phyloP scores from a whole-genome alignment of 2,113 vertebrate genomes.

The Steatornis caripensis region DNA sequence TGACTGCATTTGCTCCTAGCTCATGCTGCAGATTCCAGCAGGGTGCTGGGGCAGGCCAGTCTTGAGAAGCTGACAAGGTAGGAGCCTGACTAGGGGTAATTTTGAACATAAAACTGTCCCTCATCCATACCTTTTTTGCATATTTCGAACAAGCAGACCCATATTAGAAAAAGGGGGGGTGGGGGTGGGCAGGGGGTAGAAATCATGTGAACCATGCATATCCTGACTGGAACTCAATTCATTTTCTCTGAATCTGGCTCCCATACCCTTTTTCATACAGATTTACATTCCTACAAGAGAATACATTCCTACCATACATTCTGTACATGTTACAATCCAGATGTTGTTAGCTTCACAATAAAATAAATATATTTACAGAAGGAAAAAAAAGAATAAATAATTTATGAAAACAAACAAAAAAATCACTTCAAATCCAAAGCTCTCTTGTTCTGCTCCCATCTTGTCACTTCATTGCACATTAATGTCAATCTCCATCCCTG shows the following conservation, averaged over 20 bases:
- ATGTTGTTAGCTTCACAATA: constrained; percentile 91
- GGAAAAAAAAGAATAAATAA: constrained; percentile 96
- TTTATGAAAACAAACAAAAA: constrained; percentile 66
- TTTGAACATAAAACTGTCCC: constrained; percentile 59
- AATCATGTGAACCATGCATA: constrained; percentile 45
- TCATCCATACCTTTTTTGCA: constrained; percentile 65
- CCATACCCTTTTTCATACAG: constrained; percentile 78
- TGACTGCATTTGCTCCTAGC: background rate
- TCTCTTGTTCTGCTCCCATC: constrained; percentile 78
- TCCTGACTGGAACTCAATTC: constrained; percentile 46
- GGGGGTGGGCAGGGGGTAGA: background rate
- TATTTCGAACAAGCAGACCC: constrained; percentile 74
- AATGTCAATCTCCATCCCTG: constrained; percentile 33
- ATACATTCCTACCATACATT: constrained; percentile 90
- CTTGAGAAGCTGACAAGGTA: background rate
- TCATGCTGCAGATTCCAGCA: background rate
- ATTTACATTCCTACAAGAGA: constrained; percentile 85
- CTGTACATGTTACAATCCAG: constrained; percentile 97
- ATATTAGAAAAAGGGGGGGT: constrained; percentile 16
- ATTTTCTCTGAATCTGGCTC: constrained; percentile 71
- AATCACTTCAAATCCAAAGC: constrained; percentile 90
- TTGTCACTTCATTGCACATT: constrained; percentile 81
- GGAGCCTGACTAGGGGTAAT: constrained; percentile 47
- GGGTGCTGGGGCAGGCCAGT: background rate
- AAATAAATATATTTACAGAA: constrained; percentile 99